Base-by-base conservation (phyloP, 1,140 invertebrate genomes). In the Fopius arisanus region DNA sequence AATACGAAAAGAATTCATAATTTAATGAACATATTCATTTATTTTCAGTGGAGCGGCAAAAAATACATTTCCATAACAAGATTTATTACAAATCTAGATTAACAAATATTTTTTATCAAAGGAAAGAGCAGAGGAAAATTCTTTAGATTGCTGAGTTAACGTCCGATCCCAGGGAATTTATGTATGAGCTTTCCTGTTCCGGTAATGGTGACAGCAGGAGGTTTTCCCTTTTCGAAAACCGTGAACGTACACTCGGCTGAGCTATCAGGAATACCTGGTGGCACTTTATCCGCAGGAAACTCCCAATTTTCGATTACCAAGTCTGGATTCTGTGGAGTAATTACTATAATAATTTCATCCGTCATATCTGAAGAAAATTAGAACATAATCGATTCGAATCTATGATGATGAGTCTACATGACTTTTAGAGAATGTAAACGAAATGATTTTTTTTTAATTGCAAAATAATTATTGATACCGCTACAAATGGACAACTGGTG, bases 241-340 rank as follows among this genome's bases (percentile, higher is more conserved):
- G 21, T n/a, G 0, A 67, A 5, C 16, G 1, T 29, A 16, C 71
- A 62, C 1, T 16, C 48, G 1, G 66, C 16, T 21, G 63, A 63
- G 51, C 71, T 63, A 31, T 72, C 63, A 7, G 70, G 70, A 21
- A 72, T 37, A 21, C 40, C 71, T n/a, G 71, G 43, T 51, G 71
- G 71, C 3, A 72, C 10, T 12, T 33, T 51, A 0, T 70, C 69
- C 1, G 1, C n/a, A 4, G 69, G 71, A 33, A 66, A 43, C 33
- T 16, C 40, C 59, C 62, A 72, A 10, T 72, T 29, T 2, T 5
- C 6, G 1, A 54, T 26, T 3, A 9, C n/a, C 37, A 23, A 72
- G 26, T 72, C 71, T 48, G 41, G 40, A 26, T 54, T 3, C 28
- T 68, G 21, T 28, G 2, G 26, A 12, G 29, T 43, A 48, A 33